These are phyloP conservation scores for Hepsetus odoe DNA, from an alignment of 2,113 vertebrate species.

Conservation along the genomic window DNA sequence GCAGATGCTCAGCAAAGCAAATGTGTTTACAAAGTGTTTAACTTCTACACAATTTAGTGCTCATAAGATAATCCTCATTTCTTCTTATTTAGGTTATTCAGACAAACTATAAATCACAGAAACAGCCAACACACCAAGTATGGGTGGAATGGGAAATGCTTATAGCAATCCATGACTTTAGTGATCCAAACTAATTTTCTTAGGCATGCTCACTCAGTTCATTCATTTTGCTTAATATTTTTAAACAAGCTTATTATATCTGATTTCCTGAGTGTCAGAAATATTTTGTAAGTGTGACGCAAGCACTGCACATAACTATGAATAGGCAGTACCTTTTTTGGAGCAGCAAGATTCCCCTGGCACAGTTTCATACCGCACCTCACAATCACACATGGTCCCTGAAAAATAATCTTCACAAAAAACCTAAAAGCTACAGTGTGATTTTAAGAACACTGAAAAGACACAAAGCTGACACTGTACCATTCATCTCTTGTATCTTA, in stretches of 20 bases:
- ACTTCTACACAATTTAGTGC: constrained; percentile 41
- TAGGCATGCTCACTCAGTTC: background rate
- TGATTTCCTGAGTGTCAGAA: constrained; percentile 46
- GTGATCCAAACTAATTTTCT: background rate
- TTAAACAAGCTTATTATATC: constrained; percentile 34
- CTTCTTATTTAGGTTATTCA: constrained; percentile 60
- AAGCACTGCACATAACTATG: background rate
- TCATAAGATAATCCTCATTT: constrained; percentile 54
- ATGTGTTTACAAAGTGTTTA: background rate
- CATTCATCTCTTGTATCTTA: constrained; percentile 45
- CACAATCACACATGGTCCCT: constrained; percentile 37
- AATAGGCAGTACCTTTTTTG: constrained; percentile 9
- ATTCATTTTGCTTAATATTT: constrained; percentile 22
- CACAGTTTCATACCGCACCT: constrained; percentile 27
- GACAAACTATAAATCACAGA: constrained; percentile 53
- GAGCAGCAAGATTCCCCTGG: constrained; percentile 27
- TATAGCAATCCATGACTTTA: background rate
- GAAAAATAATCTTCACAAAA: constrained; percentile 46
- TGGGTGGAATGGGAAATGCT: constrained; percentile 4
- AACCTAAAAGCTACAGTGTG: constrained; percentile 16
- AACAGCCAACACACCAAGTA: constrained; percentile 55
- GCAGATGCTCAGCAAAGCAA: constrained; percentile 17
- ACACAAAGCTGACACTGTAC: constrained; percentile 49
- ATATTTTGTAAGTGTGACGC: constrained; percentile 23
- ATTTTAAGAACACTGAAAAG: constrained; percentile 34